Base-by-base conservation (phyloP, 1,140 invertebrate species). In the Drosophila albomicans region DNA sequence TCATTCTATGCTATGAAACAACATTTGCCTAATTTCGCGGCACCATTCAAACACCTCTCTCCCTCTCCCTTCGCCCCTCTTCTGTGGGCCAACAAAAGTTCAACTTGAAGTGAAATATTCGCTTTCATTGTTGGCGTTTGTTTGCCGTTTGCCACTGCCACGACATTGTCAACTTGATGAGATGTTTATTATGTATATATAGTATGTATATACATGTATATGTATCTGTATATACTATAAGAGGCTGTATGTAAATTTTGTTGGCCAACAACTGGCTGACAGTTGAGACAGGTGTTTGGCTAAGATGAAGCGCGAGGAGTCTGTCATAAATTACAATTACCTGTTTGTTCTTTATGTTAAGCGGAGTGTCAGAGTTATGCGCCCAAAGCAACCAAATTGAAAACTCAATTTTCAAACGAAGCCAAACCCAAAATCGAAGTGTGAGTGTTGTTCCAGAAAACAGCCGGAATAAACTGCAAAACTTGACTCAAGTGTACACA, bases 111-210 rank as follows among this genome's bases (percentile, higher is more conserved):
- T 52, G 52, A 78, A 62, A 51, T 35, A 62, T 16, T 32, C 25
- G 57, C 20, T 62, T 32, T 46, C 30, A 43, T 68, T 49, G 3
- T 25, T 10, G 20, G 43, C 16, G 51, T 45, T 25, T 65, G 46
- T 13, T 51, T 16, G 13, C 20, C 20, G n/a, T 43, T 8, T 52
- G 48, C n/a, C 30, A 28, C 32, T 41, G 20, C 15, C 57, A 51
- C n/a, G 16, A 68, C 65, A 59, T 43, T 35, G 32, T 62, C 67
- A 77, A 80, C 67, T 63, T 86, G 78, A 85, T 85, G 82, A 85
- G 74, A 85, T 85, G 78, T 81, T 85, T 86, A 86, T 85, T 85
- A 85, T 85, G 81, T 81, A 80, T 69, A 76, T 71, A 20, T 54
- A 51, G 15, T 16, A 16, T 16, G n/a, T 52, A 52, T 11, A 52